Evolutionary conservation across 2,888 invertebrate species (phyloP), one percentile per base, ranked within the genome.

Genomic region (Biston betularia): DNA sequence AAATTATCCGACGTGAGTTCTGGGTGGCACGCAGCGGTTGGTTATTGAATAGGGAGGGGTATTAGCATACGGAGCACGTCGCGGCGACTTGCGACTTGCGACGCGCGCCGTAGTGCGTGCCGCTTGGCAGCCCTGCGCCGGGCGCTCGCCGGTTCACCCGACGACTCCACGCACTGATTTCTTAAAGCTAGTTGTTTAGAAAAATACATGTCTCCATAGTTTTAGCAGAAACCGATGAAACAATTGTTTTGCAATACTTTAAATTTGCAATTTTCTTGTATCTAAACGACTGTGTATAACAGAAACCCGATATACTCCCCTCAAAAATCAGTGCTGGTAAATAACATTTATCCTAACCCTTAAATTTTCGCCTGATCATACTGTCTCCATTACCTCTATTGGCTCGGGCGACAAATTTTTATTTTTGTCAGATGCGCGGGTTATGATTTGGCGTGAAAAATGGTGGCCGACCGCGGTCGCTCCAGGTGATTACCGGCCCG

Each of bases 1-100:
- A 93, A 93, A 93, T 93, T 93, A 93, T 93, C 92, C 91, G 92
- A 92, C 93, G 93, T 92, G 93, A 92, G 90, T 91, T 92, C 89
- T 93, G 87, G 86, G 87, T 87, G 90, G 91, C 91, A 90, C 91
- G 92, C 88, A 89, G 90, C 88, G 92, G 93, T 90, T 89, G 92
- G 91, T 93, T 93, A 93, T 93, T 93, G 93, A 93, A 93, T 93
- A 93, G 92, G 90, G 87, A 86, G 82, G 77, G 79, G 81, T 83
- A 92, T 93, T 93, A 93, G 91, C 91, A 93, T 93, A 92, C 93
- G 83, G 79, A 80, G 89, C 93, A 93, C 93, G 93, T 93, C 90
- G 88, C 78, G 71, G 80, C 85, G 83, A 85, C 88, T 87, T 84
- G 87, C 84, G 86, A 82, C 87, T 85, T 80, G 84, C 75, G 80